Percentiles rank a stretch among this genome's conserved stretches.
These are phyloP conservation scores for Trachelus tabidus DNA, from an alignment of 2,888 invertebrate species.

Conservation along the genomic window DNA sequence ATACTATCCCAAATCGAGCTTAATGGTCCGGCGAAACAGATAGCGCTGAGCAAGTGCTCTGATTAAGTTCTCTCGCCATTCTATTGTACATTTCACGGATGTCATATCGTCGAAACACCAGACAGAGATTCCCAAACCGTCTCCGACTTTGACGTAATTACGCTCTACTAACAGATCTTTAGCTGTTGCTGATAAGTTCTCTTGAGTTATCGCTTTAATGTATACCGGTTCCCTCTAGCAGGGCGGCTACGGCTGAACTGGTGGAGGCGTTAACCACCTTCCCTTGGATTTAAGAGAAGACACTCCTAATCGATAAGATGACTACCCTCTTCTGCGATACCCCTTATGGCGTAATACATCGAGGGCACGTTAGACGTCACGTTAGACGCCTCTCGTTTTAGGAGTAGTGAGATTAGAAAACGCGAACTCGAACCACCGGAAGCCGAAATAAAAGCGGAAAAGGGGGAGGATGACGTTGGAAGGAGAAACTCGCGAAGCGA, in stretches of 20 bases:
- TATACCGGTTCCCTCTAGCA: neutral
- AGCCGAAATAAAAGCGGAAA: no score
- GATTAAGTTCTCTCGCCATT: slow-evolving; percentile 29
- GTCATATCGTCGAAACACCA: neutral
- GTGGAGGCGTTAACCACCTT: slow-evolving; percentile 4
- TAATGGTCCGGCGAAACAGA: slow-evolving; percentile 39
- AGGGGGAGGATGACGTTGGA: no score
- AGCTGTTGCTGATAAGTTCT: neutral
- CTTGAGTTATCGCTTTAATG: neutral
- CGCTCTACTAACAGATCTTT: neutral
- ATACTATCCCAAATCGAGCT: slow-evolving; percentile 31
- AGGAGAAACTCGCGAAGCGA: no score
- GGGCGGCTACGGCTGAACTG: neutral
- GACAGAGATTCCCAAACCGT: neutral
- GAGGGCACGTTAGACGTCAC: no score
- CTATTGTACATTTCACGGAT: neutral
- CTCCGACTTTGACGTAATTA: slow-evolving; percentile 33
- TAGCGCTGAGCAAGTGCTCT: slow-evolving; percentile 34
- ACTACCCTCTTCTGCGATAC: no score
- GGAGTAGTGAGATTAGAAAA: no score
- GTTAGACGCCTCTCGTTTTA: no score
- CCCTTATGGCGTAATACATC: no score
- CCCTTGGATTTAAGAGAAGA: slow-evolving; percentile 4
- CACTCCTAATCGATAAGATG: neutral
- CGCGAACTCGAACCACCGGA: no score